These are phyloP conservation scores for Elgonia sp. DNA, from an alignment of 2,888 invertebrate species.

Conservation along the genomic window DNA sequence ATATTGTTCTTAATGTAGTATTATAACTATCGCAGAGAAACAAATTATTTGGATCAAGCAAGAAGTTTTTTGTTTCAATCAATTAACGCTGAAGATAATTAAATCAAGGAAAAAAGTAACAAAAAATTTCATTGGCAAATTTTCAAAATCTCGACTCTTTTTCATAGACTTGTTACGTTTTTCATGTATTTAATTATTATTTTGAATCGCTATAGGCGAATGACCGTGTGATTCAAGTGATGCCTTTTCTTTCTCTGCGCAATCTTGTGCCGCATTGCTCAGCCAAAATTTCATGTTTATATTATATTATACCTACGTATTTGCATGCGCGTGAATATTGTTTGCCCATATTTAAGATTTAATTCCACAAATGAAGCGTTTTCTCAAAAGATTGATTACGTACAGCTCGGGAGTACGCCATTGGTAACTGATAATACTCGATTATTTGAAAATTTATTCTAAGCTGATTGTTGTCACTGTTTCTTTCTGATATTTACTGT, in stretches of 20 bases:
- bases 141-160: background rate
- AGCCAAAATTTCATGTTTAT: slow-evolving; percentile 73
- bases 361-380: slow-evolving; percentile 56
- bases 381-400: slow-evolving; percentile 11
- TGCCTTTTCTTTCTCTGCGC: slow-evolving; percentile 67
- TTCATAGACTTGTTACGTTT: slow-evolving; percentile 24
- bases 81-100: slow-evolving; percentile 23
- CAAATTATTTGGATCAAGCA: slow-evolving; percentile 36
- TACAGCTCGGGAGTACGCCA: slow-evolving; percentile 18
- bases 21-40: slow-evolving; percentile 43
- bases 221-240: slow-evolving; percentile 64
- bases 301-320: slow-evolving; percentile 68
- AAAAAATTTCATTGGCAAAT: background rate
- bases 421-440: slow-evolving; percentile 32
- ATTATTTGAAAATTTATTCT: slow-evolving; percentile 53
- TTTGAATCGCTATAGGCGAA: slow-evolving; percentile 38
- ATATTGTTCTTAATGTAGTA: slow-evolving; percentile 14
- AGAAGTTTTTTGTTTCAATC: background rate
- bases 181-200: slow-evolving; percentile 37
- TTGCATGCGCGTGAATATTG: slow-evolving; percentile 74
- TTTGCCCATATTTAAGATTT: slow-evolving; percentile 64
- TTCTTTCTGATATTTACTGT: slow-evolving; percentile 66
- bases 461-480: slow-evolving; percentile 63
- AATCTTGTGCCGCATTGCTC: slow-evolving; percentile 73
- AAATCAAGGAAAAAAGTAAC: slow-evolving; percentile 40